Evolutionary conservation across 2,113 vertebrate genomes (phyloP).

Genomic region (Semnopithecus entellus): DNA sequence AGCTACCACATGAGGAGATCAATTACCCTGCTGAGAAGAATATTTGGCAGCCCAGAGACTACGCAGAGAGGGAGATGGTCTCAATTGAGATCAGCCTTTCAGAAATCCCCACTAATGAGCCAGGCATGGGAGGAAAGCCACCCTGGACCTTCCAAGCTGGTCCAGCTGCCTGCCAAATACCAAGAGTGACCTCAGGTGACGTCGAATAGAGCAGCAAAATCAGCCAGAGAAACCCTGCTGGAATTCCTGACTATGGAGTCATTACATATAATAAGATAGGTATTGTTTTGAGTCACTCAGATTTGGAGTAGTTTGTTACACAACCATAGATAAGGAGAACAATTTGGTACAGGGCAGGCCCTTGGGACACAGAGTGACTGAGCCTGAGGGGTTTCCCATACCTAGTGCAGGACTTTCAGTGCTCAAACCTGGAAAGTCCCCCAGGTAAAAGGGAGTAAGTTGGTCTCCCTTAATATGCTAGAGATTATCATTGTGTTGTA

Average conservation of each 20-base stretch:
- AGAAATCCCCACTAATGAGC: not conserved
- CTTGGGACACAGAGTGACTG: not conserved
- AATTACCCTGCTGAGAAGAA: not conserved
- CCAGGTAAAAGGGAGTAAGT: not conserved
- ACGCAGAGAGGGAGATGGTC: not conserved
- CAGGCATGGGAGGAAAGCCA: not conserved
- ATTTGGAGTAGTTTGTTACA: not conserved
- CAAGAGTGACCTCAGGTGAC: not conserved
- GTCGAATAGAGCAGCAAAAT: not conserved
- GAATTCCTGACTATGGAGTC: slow-evolving; percentile 30
- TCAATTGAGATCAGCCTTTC: not conserved
- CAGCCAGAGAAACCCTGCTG: not conserved
- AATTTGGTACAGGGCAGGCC: not conserved
- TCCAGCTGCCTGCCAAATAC: not conserved
- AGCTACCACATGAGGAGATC: not conserved
- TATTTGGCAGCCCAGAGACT: not conserved
- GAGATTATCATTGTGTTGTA: not conserved
- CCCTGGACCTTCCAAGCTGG: not conserved
- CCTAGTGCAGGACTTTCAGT: not conserved
- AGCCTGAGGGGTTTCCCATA: not conserved
- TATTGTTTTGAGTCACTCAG: slow-evolving; percentile 33
- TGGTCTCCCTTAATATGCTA: not conserved
- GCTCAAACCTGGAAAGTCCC: not conserved
- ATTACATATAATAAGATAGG: not conserved
- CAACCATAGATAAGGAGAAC: slow-evolving; percentile 17